A percentile compares a stretch with the other conserved stretches of the same genome.
Evolutionary conservation across 1,140 invertebrate species (phyloP).

Genomic region (Tetramorium alpestre): DNA sequence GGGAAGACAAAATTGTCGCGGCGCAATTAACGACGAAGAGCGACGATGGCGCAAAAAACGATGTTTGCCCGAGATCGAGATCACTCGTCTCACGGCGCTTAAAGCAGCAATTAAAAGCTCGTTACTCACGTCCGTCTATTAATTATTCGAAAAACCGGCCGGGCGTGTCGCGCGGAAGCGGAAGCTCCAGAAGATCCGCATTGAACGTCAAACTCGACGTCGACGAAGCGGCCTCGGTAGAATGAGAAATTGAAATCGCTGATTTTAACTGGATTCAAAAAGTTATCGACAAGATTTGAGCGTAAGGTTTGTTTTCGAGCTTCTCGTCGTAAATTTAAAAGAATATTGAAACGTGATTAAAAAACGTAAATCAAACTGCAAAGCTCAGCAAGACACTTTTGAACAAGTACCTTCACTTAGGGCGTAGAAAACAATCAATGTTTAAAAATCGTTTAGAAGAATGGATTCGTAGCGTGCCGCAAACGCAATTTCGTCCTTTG

Average conservation of each 20-base stretch:
- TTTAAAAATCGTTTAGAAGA: neutral
- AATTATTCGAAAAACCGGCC: constrained; percentile 33
- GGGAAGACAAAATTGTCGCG: constrained; percentile 37
- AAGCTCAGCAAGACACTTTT: neutral
- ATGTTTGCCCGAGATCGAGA: constrained; percentile 47
- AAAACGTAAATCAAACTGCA: neutral
- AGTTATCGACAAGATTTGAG: neutral
- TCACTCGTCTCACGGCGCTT: neutral
- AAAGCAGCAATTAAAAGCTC: constrained; percentile 52
- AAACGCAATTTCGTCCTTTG: neutral
- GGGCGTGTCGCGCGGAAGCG: constrained; percentile 9
- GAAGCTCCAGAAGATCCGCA: neutral
- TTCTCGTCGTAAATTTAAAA: neutral
- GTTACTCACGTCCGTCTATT: constrained; percentile 44
- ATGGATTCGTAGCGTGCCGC: neutral
- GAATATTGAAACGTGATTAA: neutral
- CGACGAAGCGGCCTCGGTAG: neutral
- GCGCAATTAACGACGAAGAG: constrained; percentile 33
- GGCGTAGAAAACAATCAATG: neutral
- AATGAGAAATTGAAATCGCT: neutral
- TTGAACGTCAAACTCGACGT: neutral
- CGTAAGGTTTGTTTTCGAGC: neutral
- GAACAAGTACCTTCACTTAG: neutral
- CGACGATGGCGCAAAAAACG: constrained; percentile 21
- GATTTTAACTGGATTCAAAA: neutral